These are phyloP conservation scores for Coelogynopora nodosa DNA, from an alignment of 2,888 invertebrate species.

Conservation along the genomic window DNA sequence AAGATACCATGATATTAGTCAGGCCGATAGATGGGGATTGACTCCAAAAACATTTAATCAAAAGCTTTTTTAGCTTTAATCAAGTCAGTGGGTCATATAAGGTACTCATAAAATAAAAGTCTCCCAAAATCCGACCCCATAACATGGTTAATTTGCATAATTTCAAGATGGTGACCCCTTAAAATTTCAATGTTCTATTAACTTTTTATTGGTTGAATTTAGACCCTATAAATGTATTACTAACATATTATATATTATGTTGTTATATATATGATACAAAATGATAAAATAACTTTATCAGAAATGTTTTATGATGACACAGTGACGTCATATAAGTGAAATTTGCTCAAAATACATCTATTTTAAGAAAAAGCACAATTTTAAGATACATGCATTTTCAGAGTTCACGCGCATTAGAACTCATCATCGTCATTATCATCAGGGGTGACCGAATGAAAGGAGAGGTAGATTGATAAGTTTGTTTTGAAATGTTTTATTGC, in stretches of 20 bases:
- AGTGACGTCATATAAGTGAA: neutral
- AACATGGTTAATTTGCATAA: neutral
- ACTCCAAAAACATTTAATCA: neutral
- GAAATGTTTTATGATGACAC: no score
- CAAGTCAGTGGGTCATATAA: neutral
- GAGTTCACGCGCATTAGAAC: neutral
- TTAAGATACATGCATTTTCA: neutral
- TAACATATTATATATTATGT: no score
- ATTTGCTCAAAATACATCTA: conserved; percentile 18
- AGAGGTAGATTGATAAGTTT: no score
- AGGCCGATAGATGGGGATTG: neutral
- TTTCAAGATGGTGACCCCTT: conserved; percentile 8
- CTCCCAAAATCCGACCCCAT: conserved; percentile 3
- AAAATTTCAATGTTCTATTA: neutral
- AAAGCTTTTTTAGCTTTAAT: conserved; percentile 10
- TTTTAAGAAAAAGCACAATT: neutral
- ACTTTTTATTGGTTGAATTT: neutral
- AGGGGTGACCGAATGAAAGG: no score
- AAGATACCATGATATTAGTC: no score
- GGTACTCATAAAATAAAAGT: neutral
- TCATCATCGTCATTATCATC: no score
- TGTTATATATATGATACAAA: no score
- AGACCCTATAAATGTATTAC: neutral
- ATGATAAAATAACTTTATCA: no score
- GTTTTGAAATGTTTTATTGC: no score